Conservation (phyloP, 1,140 invertebrate species). For the Brachystomella parvula region DNA sequence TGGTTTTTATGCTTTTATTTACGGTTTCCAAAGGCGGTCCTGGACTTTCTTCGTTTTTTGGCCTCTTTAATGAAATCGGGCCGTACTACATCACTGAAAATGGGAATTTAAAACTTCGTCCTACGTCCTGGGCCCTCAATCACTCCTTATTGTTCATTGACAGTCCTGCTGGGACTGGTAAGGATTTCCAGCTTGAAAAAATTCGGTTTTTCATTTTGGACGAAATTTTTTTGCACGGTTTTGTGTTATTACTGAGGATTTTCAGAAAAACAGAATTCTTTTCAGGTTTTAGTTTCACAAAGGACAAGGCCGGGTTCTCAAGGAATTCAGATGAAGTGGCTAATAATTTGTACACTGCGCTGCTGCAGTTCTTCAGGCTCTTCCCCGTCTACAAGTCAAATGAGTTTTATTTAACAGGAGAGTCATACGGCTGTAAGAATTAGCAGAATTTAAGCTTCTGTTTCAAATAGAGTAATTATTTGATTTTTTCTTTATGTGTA, state of each 20-base stretch:
- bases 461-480: not conserved
- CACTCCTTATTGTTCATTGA: slow-evolving; percentile 51
- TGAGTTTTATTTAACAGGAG: slow-evolving; percentile 45
- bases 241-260: not conserved
- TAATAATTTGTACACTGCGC: slow-evolving; percentile 44
- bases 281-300: slow-evolving; percentile 41
- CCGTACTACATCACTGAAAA: slow-evolving; percentile 44
- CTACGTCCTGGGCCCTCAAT: slow-evolving; percentile 45
- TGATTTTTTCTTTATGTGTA: not conserved
- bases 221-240: not conserved
- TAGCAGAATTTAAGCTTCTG: slow-evolving; percentile 10
- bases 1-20: not conserved
- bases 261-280: not conserved
- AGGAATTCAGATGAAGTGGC: slow-evolving; percentile 45
- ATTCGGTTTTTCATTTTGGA: not conserved
- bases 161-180: slow-evolving; percentile 48
- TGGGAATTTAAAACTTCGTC: slow-evolving; percentile 40
- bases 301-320: slow-evolving; percentile 39
- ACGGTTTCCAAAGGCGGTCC: slow-evolving; percentile 44
- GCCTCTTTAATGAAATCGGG: slow-evolving; percentile 49
- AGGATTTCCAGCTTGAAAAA: too few species aligned
- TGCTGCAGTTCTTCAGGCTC: slow-evolving; percentile 44
- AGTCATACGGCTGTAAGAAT: slow-evolving; percentile 45
- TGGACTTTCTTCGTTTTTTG: slow-evolving; percentile 48
- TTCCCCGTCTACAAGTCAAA: slow-evolving; percentile 41